A percentile compares a stretch with the other conserved stretches of the same genome.
phyloP scores from a whole-genome alignment of 53 echinoderm and acorn worm genomes.

The Patiria pectinifera region DNA sequence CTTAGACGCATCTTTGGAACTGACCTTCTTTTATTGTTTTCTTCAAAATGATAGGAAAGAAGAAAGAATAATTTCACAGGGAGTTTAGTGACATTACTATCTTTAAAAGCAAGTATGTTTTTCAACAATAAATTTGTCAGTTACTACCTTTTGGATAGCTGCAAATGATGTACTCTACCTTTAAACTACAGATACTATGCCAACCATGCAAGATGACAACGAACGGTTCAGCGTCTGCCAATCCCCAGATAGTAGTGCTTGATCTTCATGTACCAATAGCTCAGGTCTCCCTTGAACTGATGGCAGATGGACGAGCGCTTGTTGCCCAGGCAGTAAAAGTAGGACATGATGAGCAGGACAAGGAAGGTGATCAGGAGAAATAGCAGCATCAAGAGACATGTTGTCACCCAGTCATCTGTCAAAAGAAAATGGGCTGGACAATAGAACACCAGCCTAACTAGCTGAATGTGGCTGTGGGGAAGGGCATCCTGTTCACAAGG shows the following conservation, averaged over 20 bases:
- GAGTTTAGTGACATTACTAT: too few species aligned
- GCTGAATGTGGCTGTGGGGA: too few species aligned
- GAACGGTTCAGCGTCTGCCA: background rate
- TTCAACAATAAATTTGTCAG: too few species aligned
- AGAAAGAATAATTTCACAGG: too few species aligned
- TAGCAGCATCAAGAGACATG: constrained; percentile 85
- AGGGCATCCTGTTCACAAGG: too few species aligned
- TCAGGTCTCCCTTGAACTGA: constrained; percentile 82
- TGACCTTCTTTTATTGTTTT: too few species aligned
- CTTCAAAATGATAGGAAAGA: too few species aligned
- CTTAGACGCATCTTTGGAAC: too few species aligned
- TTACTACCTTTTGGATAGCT: too few species aligned
- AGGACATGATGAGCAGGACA: constrained; percentile 77
- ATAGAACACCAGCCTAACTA: background rate
- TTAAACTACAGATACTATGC: too few species aligned
- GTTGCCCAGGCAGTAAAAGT: constrained; percentile 83
- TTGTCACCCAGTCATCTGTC: constrained; percentile 92
- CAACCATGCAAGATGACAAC: background rate
- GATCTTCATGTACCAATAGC: constrained; percentile 91
- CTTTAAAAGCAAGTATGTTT: too few species aligned
- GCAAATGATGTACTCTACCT: too few species aligned
- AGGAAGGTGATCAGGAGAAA: constrained; percentile 88
- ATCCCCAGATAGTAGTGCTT: constrained; percentile 65
- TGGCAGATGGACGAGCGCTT: constrained; percentile 77
- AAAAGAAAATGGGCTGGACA: background rate